Evolutionary conservation across 2,797 vertebrate genomes (phyloP), one percentile per base, ranked within the genome.

Genomic region (Amblyopsis hoosieri): DNA sequence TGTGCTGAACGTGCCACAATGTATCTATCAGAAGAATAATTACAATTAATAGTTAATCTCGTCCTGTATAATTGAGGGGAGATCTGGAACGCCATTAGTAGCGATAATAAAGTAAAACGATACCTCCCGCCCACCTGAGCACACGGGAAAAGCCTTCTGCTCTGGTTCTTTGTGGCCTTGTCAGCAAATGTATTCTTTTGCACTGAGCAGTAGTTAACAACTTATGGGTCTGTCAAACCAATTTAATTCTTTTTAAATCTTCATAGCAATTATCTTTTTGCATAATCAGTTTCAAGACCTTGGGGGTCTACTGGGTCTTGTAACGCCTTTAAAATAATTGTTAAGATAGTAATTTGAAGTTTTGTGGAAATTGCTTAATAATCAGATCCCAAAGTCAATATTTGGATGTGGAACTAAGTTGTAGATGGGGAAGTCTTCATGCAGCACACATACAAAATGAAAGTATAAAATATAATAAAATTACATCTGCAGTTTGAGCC

Each of bases 121-220:
- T 87, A 81, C 81, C 85, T 89, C 87, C 88, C 89, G 83, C 89
- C 89, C 88, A 91, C 88, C 91, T 91, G 87, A 88, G 87, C 89
- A 85, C 82, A 74, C 67, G 80, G 84, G 84, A 83, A 74, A 75
- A 70, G 66, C 72, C 78, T 80, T 60, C 58, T 72, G 66, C 82
- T 84, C 85, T 60, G 63, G 71, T 60, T 85, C 83, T 89, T 89
- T 85, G 87, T 85, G 84, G 89, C 88, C 83, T 79, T 76, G 91
- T 93, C 93, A 93, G 92, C 91, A 93, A 87, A 92, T 94, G 88
- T 92, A 93, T 92, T 92, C 89, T 91, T 89, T 86, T 78, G 71
- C 84, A 80, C 65, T 71, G 86, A 90, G 88, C 84, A 89, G 90
- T 89, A 90, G 83, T 89, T 92, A 92, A 92, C 87, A 93, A 91